Base-by-base conservation (phyloP, 2,113 vertebrate species). In the Phalacrocorax aristotelis region DNA sequence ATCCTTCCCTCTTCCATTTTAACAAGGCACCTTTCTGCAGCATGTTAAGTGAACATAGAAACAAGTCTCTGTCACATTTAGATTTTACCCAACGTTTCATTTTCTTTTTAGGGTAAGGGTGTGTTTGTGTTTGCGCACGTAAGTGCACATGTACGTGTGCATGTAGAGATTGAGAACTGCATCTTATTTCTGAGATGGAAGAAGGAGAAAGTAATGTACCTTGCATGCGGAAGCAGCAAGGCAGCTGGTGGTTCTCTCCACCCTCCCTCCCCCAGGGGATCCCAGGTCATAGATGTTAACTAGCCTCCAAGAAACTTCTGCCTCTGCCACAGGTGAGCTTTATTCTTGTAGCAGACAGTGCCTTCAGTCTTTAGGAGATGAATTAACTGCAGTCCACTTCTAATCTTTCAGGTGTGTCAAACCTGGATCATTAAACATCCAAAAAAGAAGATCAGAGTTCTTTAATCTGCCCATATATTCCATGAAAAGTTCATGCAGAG, bases 321-420 rank as follows among this genome's bases (percentile, higher is more conserved):
- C 77, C 87, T 93, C 62, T 83, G 40, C 52, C 68, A 75, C 71
- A 94, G 93, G 89, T 51, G 90, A 95, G 90, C 92, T 95, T 95
- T 93, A 94, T 90, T 83, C 92, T 78, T 66, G 69, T 2, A 49
- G 92, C 87, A 96, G 95, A 76, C 93, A 91, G 89, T 6, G 3
- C 66, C 66, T 80, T 69, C 87, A 94, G 74, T 91, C 88, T 58
- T 93, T 75, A 95, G 89, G 48, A 90, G 85, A 83, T 55, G 30
- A 93, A 92, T 90, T 92, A 96, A 93, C 71, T 90, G 62, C 85
- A 94, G 92, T 68, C 83, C 85, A 89, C 79, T 93, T 97, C 87
- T 94, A 96, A 95, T 92, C 90, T 90, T 86, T 86, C 86, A 94
- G 95, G 85, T 93, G 88, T 94, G 92, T 86, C 94, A 93, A 86